Evolutionary conservation across 2,888 invertebrate genomes (phyloP).

Genomic region (Xestia rhomboidea): DNA sequence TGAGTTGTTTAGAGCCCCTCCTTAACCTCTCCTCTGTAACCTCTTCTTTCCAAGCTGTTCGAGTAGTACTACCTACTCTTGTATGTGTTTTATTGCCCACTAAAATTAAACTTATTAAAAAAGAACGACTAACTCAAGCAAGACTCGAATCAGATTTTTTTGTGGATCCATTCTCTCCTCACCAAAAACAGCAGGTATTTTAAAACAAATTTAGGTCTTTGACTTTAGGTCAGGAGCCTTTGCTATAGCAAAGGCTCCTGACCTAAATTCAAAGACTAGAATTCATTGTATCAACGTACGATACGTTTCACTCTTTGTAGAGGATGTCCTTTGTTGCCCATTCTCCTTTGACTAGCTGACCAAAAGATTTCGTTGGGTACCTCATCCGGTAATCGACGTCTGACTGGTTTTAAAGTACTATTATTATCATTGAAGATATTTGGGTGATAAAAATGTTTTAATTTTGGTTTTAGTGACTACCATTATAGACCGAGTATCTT

Average conservation of each 20-base stretch:
- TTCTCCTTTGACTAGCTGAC: conserved; percentile 40
- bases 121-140: background rate
- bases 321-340: conserved; percentile 33
- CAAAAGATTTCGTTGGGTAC: conserved; percentile 9
- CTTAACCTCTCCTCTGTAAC: no score
- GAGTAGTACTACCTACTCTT: background rate
- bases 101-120: background rate
- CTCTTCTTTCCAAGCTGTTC: background rate
- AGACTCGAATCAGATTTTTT: background rate
- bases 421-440: background rate
- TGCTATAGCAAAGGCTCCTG: conserved; percentile 12
- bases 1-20: no score
- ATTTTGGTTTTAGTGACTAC: background rate
- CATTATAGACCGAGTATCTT: background rate
- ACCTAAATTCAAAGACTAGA: conserved; percentile 9
- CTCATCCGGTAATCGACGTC: conserved; percentile 15
- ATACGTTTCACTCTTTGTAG: conserved; percentile 22
- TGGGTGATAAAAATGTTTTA: background rate
- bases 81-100: background rate
- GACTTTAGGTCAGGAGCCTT: no score
- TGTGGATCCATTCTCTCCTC: fast-evolving
- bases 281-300: conserved; percentile 28
- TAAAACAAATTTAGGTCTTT: background rate
- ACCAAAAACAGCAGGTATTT: background rate
- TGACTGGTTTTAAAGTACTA: background rate